Evolutionary conservation across 2,113 vertebrate species (phyloP).

Genomic region (Mesoclemmys tuberculata): DNA sequence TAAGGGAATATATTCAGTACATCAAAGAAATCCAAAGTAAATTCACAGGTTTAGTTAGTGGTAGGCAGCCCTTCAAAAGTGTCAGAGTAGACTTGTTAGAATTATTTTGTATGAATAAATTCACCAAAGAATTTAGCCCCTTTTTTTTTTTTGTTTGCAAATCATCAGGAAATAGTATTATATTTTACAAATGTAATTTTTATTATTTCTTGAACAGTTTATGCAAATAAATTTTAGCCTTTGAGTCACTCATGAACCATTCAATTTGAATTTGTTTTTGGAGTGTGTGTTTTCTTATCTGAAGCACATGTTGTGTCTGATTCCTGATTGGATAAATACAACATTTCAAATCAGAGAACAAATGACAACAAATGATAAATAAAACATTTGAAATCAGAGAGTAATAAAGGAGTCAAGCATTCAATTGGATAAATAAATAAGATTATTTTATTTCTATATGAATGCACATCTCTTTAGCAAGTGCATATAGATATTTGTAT

Average conservation of each 20-base stretch:
- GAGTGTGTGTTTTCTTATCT: background rate
- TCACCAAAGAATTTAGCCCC: background rate
- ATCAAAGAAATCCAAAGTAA: constrained; percentile 49
- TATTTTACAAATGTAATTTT: background rate
- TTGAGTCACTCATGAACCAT: background rate
- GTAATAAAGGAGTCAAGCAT: background rate
- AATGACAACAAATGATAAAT: background rate
- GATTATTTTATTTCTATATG: background rate
- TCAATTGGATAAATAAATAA: no score
- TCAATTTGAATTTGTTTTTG: background rate
- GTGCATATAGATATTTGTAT: background rate
- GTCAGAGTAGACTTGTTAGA: background rate
- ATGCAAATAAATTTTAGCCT: background rate
- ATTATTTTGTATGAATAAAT: background rate
- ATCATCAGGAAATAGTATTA: no score
- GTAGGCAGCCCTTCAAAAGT: constrained; percentile 21
- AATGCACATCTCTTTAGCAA: background rate
- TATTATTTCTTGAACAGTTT: background rate
- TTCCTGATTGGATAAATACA: background rate
- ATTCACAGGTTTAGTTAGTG: constrained; percentile 10
- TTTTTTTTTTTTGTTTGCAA: background rate
- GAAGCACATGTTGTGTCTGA: background rate
- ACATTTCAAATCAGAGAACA: background rate
- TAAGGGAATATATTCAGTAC: constrained; percentile 29
- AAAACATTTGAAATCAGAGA: background rate